phyloP scores from a whole-genome alignment of 2,888 invertebrate species.

The Brachyptera putata region DNA sequence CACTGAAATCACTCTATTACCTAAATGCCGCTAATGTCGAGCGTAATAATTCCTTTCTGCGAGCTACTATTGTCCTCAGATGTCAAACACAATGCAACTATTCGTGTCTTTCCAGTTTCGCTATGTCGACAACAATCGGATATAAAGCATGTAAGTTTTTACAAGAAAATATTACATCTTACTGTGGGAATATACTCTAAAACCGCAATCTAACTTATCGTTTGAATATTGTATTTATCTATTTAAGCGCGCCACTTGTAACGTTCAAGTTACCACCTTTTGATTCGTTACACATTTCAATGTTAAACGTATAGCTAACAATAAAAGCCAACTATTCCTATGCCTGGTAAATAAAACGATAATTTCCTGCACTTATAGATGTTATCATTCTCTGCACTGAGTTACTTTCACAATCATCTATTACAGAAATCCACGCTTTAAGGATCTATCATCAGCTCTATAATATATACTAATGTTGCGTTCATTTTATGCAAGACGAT shows the following conservation, averaged over 20 bases:
- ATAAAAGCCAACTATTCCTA: too few species aligned
- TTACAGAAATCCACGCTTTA: not conserved
- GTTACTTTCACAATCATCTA: not conserved
- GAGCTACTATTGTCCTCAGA: too few species aligned
- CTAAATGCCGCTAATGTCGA: not conserved
- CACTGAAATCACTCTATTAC: too few species aligned
- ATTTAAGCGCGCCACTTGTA: too few species aligned
- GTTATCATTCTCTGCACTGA: not conserved
- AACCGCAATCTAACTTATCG: not conserved
- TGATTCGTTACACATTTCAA: not conserved
- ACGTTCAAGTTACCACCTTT: too few species aligned
- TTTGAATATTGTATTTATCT: too few species aligned
- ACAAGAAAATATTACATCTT: not conserved
- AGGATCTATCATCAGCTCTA: constrained; percentile 7
- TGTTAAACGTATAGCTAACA: too few species aligned
- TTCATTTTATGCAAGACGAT: not conserved
- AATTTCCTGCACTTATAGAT: constrained; percentile 1
- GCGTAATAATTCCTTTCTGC: not conserved
- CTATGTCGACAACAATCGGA: too few species aligned
- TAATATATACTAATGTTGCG: not conserved
- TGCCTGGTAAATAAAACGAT: not conserved
- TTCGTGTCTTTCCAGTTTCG: too few species aligned
- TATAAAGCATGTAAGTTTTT: too few species aligned
- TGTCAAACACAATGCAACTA: too few species aligned
- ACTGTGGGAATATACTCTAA: not conserved